Percentiles rank a stretch among this genome's conserved stretches.
phyloP scores from a whole-genome alignment of 1,140 invertebrate species.

The Calliopsis andreniformis region DNA sequence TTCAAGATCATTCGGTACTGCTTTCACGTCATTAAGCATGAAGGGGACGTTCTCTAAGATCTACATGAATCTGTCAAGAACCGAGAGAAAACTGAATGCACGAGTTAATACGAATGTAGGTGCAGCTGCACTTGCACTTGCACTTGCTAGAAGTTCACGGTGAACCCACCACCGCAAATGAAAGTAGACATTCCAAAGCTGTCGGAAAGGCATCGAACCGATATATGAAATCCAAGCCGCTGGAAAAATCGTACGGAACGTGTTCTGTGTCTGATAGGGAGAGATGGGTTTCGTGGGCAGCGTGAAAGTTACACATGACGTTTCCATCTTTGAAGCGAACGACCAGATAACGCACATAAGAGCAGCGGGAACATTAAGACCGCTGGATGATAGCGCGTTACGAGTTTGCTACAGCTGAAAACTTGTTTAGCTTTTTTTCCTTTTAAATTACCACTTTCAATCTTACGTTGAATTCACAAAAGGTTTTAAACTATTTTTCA shows the following conservation, averaged over 20 bases:
- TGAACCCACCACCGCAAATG: slow-evolving; percentile 34
- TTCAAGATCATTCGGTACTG: no score
- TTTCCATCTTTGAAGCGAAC: slow-evolving; percentile 48
- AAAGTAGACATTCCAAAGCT: slow-evolving; percentile 55
- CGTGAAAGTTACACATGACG: slow-evolving; percentile 60
- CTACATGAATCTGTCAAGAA: neutral
- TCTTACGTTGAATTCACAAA: no score
- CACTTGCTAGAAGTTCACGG: slow-evolving; percentile 37
- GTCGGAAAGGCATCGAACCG: slow-evolving; percentile 28
- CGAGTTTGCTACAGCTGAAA: no score
- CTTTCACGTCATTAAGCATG: no score
- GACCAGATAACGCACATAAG: slow-evolving; percentile 48
- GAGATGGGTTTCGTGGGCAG: slow-evolving; percentile 22
- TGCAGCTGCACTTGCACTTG: slow-evolving; percentile 21
- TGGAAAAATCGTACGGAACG: slow-evolving; percentile 28
- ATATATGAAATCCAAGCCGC: slow-evolving; percentile 32
- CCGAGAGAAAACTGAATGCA: slow-evolving; percentile 11
- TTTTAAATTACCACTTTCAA: no score
- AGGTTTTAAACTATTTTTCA: neutral
- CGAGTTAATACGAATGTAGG: no score
- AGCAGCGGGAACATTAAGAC: slow-evolving; percentile 32
- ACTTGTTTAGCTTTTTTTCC: no score
- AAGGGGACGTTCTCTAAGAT: no score
- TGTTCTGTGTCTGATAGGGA: slow-evolving; percentile 30
- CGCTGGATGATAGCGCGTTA: slow-evolving; percentile 1